Base-by-base conservation (phyloP, 2,888 invertebrate species). In the Euzetes globulus region DNA sequence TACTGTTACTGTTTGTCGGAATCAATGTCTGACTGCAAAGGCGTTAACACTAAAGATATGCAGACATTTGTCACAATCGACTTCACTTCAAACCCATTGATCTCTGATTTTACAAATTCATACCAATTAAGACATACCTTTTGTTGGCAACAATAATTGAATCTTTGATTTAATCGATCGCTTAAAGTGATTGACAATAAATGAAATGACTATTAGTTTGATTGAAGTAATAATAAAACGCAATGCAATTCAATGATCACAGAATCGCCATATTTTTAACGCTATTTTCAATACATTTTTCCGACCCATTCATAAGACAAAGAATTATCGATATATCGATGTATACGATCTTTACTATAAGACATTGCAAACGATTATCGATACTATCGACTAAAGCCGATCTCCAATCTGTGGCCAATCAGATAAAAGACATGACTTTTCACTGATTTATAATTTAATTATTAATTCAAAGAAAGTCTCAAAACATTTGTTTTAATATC, bases 281-380 rank as follows among this genome's bases (percentile, higher is more conserved):
- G 13, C n/a, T 22, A 55, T 17, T 55, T 17, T 22, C 55, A 55
- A 55, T 55, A 9, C 55, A 55, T 55, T 22, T n/a, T 55, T 63
- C 7, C 63, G 17, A 63, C 17, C 15, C 55, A 55, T 22, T 22
- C 55, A 33, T 11, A 6, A 33, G 19, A 63, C 63, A 63, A 63
- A 63, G 63, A 63, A 63, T 63, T 55, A n/a, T 50, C n/a, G 50
- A n/a, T 50, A 50, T 63, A 63, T 37, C 63, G 29, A 63, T 63
- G 29, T 17, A 27, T 11, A 9, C 63, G 55, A 55, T 55, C n/a
- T n/a, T n/a, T n/a, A 55, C 2, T 55, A 11, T 5, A 15, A 33
- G 5, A 33, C 5, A 33, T 47, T 9, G 2, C 5, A 17, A 5
- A 47, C 47, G 47, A 47, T 47, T 47, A 55, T 25, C 55, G 55